Conservation (phyloP, 2,113 vertebrate genomes). For the Recurvirostra avosetta region DNA sequence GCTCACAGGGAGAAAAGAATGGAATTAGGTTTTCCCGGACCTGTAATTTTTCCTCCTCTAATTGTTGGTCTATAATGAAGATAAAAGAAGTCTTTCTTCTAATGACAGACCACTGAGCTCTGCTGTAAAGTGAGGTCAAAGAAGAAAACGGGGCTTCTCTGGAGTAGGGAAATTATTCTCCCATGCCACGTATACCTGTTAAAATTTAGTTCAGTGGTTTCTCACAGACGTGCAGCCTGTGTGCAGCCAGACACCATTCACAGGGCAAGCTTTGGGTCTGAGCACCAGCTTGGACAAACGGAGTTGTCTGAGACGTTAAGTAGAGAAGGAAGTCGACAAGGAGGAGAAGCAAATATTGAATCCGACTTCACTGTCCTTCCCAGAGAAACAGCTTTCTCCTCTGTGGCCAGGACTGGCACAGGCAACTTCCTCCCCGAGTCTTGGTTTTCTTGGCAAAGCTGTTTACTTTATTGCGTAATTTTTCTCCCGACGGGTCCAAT, state of each 20-base stretch:
- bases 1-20: background rate
- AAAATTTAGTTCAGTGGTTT: background rate
- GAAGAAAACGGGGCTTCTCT: background rate
- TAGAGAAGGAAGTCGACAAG: background rate
- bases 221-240: background rate
- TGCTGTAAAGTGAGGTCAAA: background rate
- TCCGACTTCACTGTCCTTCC: constrained; percentile 3
- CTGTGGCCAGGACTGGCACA: constrained; percentile 66
- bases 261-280: background rate
- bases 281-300: background rate
- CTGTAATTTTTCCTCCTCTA: background rate
- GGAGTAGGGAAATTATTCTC: background rate
- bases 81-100: background rate
- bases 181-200: background rate
- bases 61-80: background rate
- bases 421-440: constrained; percentile 61
- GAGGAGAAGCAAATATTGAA: background rate
- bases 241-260: background rate
- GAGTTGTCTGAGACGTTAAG: background rate
- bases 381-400: constrained; percentile 64
- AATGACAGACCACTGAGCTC: background rate
- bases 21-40: background rate
- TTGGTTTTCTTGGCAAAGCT: constrained; percentile 65
- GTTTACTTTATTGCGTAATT: constrained; percentile 58
- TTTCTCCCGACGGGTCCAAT: constrained; percentile 14